Conservation (phyloP, 2,888 invertebrate genomes). For the Drepana falcataria region DNA sequence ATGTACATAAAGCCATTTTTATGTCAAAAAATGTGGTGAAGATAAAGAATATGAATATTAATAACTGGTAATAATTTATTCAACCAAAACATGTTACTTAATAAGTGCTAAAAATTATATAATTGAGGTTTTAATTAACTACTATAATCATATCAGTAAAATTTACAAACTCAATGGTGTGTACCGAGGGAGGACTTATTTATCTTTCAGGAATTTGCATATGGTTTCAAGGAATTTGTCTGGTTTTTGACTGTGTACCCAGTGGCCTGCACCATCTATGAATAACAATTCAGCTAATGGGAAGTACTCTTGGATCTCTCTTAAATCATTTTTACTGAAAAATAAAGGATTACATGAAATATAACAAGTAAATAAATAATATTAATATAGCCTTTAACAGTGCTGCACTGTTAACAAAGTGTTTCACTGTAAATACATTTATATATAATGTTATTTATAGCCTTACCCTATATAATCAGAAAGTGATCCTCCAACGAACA, state of each 20-base stretch:
- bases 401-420: no score
- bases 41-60: no score
- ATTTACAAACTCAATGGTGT: constrained; percentile 25
- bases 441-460: constrained; percentile 1
- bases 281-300: constrained; percentile 84
- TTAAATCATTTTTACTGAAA: constrained; percentile 77
- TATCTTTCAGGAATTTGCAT: constrained; percentile 80
- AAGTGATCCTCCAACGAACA: constrained; percentile 91
- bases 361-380: no score
- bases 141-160: constrained; percentile 2
- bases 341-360: neutral
- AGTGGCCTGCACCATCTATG: constrained; percentile 92
- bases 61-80: no score
- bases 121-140: neutral
- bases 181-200: constrained; percentile 31
- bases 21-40: no score
- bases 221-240: constrained; percentile 83
- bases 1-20: no score
- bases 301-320: constrained; percentile 83
- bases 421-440: neutral
- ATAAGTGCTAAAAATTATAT: neutral
- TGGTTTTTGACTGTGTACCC: constrained; percentile 96
- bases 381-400: no score
- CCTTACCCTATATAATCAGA: constrained; percentile 89
- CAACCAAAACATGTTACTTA: no score